These are phyloP conservation scores for Drosophila willistoni DNA, from an alignment of 1,140 invertebrate species.

Conservation along the genomic window DNA sequence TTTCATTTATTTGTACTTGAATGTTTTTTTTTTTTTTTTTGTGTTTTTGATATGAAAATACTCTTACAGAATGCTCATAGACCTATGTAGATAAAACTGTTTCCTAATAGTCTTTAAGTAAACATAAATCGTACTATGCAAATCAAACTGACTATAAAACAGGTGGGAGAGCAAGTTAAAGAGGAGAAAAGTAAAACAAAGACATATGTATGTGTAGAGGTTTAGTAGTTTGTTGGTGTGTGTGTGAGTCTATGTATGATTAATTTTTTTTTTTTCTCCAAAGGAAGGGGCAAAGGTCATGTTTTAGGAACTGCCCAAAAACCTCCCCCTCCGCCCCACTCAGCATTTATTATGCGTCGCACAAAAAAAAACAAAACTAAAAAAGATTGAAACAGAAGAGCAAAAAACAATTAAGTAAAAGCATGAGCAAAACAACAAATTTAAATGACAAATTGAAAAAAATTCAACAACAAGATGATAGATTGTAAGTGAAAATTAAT, in stretches of 20 bases:
- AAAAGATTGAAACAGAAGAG: slow-evolving; percentile 22
- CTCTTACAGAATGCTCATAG: slow-evolving; percentile 65
- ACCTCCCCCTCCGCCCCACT: background rate
- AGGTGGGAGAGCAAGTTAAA: background rate
- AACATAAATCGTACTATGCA: slow-evolving; percentile 57
- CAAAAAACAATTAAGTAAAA: slow-evolving; percentile 20
- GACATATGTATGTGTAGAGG: background rate
- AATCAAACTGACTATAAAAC: slow-evolving; percentile 60
- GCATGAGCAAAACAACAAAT: slow-evolving; percentile 7
- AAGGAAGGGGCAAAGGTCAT: slow-evolving; percentile 7
- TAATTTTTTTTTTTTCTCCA: slow-evolving; percentile 34
- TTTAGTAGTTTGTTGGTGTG: slow-evolving; percentile 37
- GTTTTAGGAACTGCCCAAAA: slow-evolving; percentile 44
- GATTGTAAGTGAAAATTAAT: slow-evolving; percentile 68
- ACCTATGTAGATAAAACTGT: slow-evolving; percentile 81
- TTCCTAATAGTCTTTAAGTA: slow-evolving; percentile 77
- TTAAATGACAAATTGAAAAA: slow-evolving; percentile 29
- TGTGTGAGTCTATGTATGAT: background rate
- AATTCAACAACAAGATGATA: slow-evolving; percentile 38
- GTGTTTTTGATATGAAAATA: slow-evolving; percentile 37
- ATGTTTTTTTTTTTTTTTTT: slow-evolving; percentile 18
- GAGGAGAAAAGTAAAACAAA: background rate
- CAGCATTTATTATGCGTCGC: slow-evolving; percentile 83
- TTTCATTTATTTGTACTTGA: background rate
- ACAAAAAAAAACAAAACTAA: slow-evolving; percentile 53